Base-by-base conservation (phyloP, 1,140 invertebrate species). In the Sesamia nonagrioides region DNA sequence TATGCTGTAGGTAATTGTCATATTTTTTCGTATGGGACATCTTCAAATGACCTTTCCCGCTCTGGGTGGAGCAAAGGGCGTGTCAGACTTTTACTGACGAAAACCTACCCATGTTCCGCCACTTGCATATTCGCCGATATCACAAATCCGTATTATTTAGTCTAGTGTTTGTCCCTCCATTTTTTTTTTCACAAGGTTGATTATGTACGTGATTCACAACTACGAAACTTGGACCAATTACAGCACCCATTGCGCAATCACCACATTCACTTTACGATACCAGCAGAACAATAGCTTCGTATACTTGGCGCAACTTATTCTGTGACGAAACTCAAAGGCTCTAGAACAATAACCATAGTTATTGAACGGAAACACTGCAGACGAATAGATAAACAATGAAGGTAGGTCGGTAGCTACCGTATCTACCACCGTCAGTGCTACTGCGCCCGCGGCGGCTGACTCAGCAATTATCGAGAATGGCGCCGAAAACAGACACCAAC, bases 381-480 rank as follows among this genome's bases (percentile, higher is more conserved):
- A 73, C 35, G 17, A 7, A 71, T 42, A 35, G 27, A 58, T 52
- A 58, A 58, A 73, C 69, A 73, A 73, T 69, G 45, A 60, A 42
- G 42, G 66, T 18, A 56, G 69, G 21, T 9, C 45, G 42, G 63
- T 40, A 72, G 69, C 69, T 73, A 56, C 69, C 52, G 69, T 7
- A 56, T 1, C 11, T 21, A 18, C 35, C 8, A n/a, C 21, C 15
- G 37, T 37, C 37, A 37, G 40, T 52, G 48, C 27, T 27, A 33
- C 18, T 27, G 68, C 27, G 33, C 48, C 54, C 13, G 52, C 7
- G 33, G 69, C 17, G 6, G 4, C 60, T 73, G 69, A 73, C 69
- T 73, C 69, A 73, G 69, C 69, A 58, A 58, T 73, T 56, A 73
- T 73, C 54, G 69, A 56, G 69, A 72, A 56, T 21, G 50, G 13